A percentile compares a stretch with the other conserved stretches of the same genome.
These are phyloP conservation scores for Pissodes strobi DNA, from an alignment of 1,140 invertebrate genomes.

Conservation along the genomic window DNA sequence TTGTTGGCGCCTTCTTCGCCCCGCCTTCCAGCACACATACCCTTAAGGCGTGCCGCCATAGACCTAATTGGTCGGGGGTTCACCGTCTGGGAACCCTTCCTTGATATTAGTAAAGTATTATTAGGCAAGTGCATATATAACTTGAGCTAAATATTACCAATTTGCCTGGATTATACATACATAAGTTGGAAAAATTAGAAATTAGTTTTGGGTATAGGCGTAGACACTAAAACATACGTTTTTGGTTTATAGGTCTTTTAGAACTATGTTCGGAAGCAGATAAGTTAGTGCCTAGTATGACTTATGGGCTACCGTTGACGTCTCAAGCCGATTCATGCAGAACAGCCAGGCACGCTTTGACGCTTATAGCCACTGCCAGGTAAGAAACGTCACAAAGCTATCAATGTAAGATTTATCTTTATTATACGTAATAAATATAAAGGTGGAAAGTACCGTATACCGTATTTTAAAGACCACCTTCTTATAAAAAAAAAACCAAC, in stretches of 20 bases:
- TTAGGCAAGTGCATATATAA: too few relatives aligned
- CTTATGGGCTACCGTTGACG: constrained; percentile 91
- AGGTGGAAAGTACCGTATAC: too few relatives aligned
- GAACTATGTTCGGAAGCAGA: constrained; percentile 95
- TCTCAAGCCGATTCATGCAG: constrained; percentile 95
- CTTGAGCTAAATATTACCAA: too few relatives aligned
- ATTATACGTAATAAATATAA: too few relatives aligned
- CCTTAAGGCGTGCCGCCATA: constrained; percentile 92
- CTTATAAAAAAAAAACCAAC: too few relatives aligned
- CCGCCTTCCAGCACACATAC: constrained; percentile 85
- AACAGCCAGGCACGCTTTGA: constrained; percentile 92
- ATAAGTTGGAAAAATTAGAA: too few relatives aligned
- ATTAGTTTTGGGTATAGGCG: too few relatives aligned
- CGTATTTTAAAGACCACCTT: too few relatives aligned
- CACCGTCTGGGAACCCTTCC: constrained; percentile 97
- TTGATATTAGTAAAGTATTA: constrained; percentile 94
- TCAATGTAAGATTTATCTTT: too few relatives aligned
- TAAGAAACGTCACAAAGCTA: too few relatives aligned
- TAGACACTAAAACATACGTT: too few relatives aligned
- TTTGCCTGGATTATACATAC: too few relatives aligned
- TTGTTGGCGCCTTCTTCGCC: constrained; percentile 84
- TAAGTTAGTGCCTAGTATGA: constrained; percentile 91
- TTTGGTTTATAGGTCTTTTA: constrained; percentile 68
- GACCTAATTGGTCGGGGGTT: constrained; percentile 96
- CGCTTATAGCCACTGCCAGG: constrained; percentile 92